Base-by-base conservation (phyloP, 2,888 invertebrate genomes). In the Zygothrica quintamaculata region DNA sequence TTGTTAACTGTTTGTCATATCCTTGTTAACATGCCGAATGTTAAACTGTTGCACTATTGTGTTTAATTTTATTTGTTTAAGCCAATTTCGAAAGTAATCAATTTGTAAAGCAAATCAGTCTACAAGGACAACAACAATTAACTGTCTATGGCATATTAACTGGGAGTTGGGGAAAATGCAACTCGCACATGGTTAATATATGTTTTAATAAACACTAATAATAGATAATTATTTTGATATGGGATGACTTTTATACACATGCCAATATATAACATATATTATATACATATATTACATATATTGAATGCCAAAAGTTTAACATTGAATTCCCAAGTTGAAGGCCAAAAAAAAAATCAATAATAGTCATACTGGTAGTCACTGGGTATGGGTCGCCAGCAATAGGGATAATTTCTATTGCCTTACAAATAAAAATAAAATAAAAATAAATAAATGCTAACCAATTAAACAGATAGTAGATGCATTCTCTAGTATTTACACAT, bases 31-130 rank as follows among this genome's bases (percentile, higher is more conserved):
- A 58, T 57, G 55, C 18, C 65, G 31, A 50, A 48, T 40, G 25
- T 46, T 60, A 40, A 53, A 55, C 58, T 36, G 53, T 25, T 43
- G 53, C 33, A 26, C 31, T 36, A 25, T 36, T 52, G 12, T 22
- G 25, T 7, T 26, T 44, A 39, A 61, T 70, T 75, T 44, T 43
- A 47, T 59, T 44, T 55, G 65, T 57, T 73, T 62, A 57, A 36
- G 53, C 59, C 56, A 56, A 68, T 77, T 70, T 67, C 18, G 58
- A 73, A 79, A 77, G 71, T 64, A 56, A 74, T 66, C 61, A 69
- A 82, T 79, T 79, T 84, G 84, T 80, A 71, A 65, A 68, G 57
- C 74, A 79, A 82, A 67, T 85, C 65, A 80, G 37, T 13, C 50
- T 42, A 56, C 77, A 85, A 86, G 79, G 86, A 82, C 86, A 70